Percentiles rank a stretch among this genome's conserved stretches.
These are phyloP conservation scores for Glareola pratincola DNA, from an alignment of 2,113 vertebrate species.

Conservation along the genomic window DNA sequence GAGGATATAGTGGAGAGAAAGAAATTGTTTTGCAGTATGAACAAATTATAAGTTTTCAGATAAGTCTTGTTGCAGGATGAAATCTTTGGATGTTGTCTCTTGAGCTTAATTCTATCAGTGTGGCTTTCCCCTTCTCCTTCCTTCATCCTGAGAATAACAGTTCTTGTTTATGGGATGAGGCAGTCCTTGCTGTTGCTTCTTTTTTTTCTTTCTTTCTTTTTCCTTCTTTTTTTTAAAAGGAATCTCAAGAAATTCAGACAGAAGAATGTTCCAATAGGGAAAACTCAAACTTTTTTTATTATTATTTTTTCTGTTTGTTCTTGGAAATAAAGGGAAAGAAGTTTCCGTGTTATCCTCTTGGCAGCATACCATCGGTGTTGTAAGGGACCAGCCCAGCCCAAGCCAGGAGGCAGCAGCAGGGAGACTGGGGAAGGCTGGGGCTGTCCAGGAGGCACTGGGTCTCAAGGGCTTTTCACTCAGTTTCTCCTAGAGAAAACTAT, in stretches of 20 bases:
- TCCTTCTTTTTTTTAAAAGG: background rate
- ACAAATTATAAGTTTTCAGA: background rate
- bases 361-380: background rate
- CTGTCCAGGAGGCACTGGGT: background rate
- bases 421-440: background rate
- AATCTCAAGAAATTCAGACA: background rate
- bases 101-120: background rate
- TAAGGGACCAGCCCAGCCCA: background rate
- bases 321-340: background rate
- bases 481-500: background rate
- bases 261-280: background rate
- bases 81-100: background rate
- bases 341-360: accelerated
- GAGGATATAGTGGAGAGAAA: background rate
- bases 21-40: background rate
- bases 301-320: background rate
- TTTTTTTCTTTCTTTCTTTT: too few relatives aligned
- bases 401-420: background rate
- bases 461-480: background rate
- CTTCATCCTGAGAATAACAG: background rate
- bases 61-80: background rate
- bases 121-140: background rate
- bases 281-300: background rate
- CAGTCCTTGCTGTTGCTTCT: background rate
- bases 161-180: background rate